Base-by-base conservation (phyloP, 1,140 invertebrate species). In the Drosophila willistoni region DNA sequence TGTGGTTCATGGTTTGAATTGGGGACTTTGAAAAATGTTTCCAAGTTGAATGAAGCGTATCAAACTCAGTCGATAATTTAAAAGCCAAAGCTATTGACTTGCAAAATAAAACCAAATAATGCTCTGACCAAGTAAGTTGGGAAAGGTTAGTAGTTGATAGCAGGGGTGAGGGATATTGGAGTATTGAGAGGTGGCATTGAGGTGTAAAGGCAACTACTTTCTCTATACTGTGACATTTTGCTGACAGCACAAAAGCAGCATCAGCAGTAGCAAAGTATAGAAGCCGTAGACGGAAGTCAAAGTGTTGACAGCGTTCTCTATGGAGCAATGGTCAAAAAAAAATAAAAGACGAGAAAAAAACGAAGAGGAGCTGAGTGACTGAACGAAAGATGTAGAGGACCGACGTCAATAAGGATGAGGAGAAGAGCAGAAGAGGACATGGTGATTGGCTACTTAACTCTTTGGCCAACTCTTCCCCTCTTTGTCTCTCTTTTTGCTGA, bases 31-130 rank as follows among this genome's bases (percentile, higher is more conserved):
- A 86, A 86, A 86, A 86, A 87, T 87, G 84, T 86, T 87, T 87
- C 79, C 84, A 87, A 87, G 84, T 87, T 87, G 84, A 87, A 87
- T 87, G 84, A 87, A 87, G 84, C 80, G 84, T 77, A 87, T 87
- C 84, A 87, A 87, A 89, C 84, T 89, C 84, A 87, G 84, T 84
- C 80, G 84, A 87, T 87, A 87, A 87, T 87, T 87, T 87, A 87
- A 87, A 87, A 90, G 80, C 84, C 84, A 87, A 89, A 89, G 77
- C 85, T 89, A 87, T 87, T 89, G 80, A 89, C 80, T 87, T 80
- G 84, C 80, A 75, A 68, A 84, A 89, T 87, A 84, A 89, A 89
- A 90, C 80, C 84, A 89, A 78, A 89, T 87, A 87, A 84, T 84
- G 73, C 62, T 71, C 70, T 57, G 71, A 54, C 57, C 82, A 86